Evolutionary conservation across 2,888 invertebrate genomes (phyloP).

Genomic region (Strigamia maritima): DNA sequence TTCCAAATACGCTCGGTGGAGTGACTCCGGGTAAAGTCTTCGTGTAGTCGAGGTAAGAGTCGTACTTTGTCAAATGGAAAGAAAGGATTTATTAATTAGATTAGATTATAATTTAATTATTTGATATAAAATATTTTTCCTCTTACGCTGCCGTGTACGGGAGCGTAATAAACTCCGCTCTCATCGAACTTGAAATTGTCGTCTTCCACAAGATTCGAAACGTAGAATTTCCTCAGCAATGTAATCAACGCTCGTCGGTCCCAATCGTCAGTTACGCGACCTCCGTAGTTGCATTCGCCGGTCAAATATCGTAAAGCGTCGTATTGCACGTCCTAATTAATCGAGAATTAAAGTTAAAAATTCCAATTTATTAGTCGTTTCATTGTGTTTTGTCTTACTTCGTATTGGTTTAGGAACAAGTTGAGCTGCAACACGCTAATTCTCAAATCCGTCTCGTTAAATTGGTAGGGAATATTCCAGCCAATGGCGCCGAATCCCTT

Average conservation of each 20-base stretch:
- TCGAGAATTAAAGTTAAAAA: no score
- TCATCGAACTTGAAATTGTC: slow-evolving; percentile 51
- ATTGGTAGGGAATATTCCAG: slow-evolving; percentile 57
- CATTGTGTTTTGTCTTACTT: no score
- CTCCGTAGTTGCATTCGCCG: slow-evolving; percentile 58
- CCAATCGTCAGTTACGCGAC: slow-evolving; percentile 56
- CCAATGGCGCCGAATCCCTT: slow-evolving; percentile 57
- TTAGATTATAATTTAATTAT: neutral
- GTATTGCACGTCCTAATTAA: slow-evolving; percentile 53
- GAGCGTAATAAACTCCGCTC: slow-evolving; percentile 50
- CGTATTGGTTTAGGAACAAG: slow-evolving; percentile 56
- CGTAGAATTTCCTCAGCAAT: slow-evolving; percentile 53
- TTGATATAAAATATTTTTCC: no score
- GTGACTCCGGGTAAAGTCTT: slow-evolving; percentile 52
- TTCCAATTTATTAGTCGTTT: no score
- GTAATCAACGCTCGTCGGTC: slow-evolving; percentile 56
- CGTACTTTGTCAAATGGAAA: slow-evolving; percentile 51
- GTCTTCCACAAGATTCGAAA: slow-evolving; percentile 48
- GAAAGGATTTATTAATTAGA: no score
- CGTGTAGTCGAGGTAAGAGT: slow-evolving; percentile 53
- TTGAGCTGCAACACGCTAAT: slow-evolving; percentile 55
- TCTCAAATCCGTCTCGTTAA: slow-evolving; percentile 56
- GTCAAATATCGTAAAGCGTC: slow-evolving; percentile 55
- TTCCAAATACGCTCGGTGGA: slow-evolving; percentile 54
- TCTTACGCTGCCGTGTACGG: slow-evolving; percentile 51